Base-by-base conservation (phyloP, 2,888 invertebrate genomes). In the Ceriagrion tenellum region DNA sequence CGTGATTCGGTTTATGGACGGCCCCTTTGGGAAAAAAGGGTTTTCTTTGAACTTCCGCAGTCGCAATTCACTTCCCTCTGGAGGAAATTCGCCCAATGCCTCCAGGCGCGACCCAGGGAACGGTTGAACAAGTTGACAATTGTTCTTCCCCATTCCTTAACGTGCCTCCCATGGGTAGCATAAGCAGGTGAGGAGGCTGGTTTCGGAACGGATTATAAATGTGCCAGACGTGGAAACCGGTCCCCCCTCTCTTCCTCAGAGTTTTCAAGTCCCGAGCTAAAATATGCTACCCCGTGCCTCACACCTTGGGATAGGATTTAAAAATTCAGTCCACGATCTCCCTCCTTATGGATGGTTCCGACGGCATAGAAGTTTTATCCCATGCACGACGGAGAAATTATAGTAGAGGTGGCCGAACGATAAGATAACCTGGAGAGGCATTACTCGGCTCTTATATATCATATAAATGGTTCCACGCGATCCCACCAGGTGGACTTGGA, bases 241-340 rank as follows among this genome's bases (percentile, higher is more conserved):
- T 23, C 23, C n/a, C 69, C 18, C 69, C 59, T 12, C 59, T 20
- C 20, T 59, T 20, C 16, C 59, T 35, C 30, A 30, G 35, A 81
- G 26, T 35, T 81, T 81, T 20, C 16, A 81, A 81, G 35, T 30
- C 35, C 35, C 30, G 81, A 13, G 23, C 47, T 81, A 81, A 81
- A 16, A 81, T 81, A 81, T 81, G 69, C 81, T 35, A 12, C 35
- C 30, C 81, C 13, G 35, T 35, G 18, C 30, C 35, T 81, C 30
- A 81, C 81, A 81, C 81, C 1, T 26, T 18, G 81, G 35, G 35
- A 35, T 35, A 2, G 81, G 81, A 81, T 81, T 81, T 81, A 81
- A 81, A 81, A 81, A 81, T 81, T 81, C 81, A 81, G 81, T 13
- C 81, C 81, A 35, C 81, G 81, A 81, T 81, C 35, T 81, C 10